These are phyloP conservation scores for Agapornis roseicollis DNA, from an alignment of 2,113 vertebrate species.

Conservation along the genomic window DNA sequence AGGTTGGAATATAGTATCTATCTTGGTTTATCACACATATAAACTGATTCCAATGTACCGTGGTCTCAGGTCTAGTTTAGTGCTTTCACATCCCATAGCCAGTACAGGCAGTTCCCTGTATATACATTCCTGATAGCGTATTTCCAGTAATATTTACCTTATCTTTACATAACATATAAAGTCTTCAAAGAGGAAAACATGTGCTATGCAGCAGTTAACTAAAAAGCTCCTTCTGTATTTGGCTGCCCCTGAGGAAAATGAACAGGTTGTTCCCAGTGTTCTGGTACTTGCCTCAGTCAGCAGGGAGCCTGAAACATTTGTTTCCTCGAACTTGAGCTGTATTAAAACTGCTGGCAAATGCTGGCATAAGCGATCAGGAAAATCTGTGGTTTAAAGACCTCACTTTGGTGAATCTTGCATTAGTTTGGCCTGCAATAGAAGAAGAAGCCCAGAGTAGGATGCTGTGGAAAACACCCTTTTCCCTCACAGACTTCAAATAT, in stretches of 20 bases:
- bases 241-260: not conserved
- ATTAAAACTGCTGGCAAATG: not conserved
- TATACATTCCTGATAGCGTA: not conserved
- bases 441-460: not conserved
- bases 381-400: not conserved
- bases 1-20: not conserved
- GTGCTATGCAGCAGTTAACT: not conserved
- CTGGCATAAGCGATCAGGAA: not conserved
- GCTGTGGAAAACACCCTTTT: not conserved
- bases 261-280: not conserved
- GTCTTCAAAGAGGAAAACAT: not conserved
- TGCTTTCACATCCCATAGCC: not conserved
- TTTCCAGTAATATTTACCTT: not conserved
- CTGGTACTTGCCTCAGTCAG: not conserved
- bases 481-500: not conserved
- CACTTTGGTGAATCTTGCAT: not conserved
- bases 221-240: not conserved
- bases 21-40: not conserved
- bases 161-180: not conserved
- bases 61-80: not conserved
- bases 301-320: not conserved
- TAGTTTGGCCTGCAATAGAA: not conserved
- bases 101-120: not conserved
- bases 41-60: not conserved
- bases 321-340: not conserved